Evolutionary conservation across 1,140 invertebrate genomes (phyloP), one percentile per base, ranked within the genome.

Genomic region (Zaprionus lachaisei): DNA sequence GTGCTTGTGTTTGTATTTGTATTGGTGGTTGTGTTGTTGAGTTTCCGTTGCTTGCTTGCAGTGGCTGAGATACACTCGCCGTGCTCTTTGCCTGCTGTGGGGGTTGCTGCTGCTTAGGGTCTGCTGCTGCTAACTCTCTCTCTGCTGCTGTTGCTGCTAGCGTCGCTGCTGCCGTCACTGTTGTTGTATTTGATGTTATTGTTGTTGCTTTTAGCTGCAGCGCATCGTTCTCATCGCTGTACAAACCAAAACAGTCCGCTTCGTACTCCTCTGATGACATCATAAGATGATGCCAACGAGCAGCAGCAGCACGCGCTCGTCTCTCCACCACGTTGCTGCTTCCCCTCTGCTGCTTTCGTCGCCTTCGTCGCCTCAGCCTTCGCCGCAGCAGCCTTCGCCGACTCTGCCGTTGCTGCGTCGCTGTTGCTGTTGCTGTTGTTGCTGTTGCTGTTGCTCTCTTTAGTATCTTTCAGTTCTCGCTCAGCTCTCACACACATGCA

Each of bases 221-320:
- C 94, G 97, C 96, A 94, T 95, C 96, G 96, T 96, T 96, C 96
- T 92, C 91, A 85, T 90, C 82, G 85, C 96, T 96, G 95, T 96
- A 97, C 96, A 97, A 96, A 95, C 96, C 96, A 95, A 96, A 97
- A 95, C 95, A 95, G 94, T 96, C 96, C 81, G 96, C 85, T 96
- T 96, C 85, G 96, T 97, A 96, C 96, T 97, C 96, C 96, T 97
- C 97, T 96, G 96, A 97, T 97, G 97, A 97, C 96, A 97, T 97
- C 96, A 97, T 97, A 96, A 95, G 96, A 95, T 94, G 94, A 84
- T 90, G 91, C 87, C 87, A 85, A 91, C 84, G 86, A 90, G 85
- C 78, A 83, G 83, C 83, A 92, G 82, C 74, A 85, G 57, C 69
- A 63, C 76, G 68, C 62, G 55, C 76, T 64, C 58, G 34, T 56